phyloP scores from a whole-genome alignment of 2,797 vertebrate species.

The Halcyon badia region DNA sequence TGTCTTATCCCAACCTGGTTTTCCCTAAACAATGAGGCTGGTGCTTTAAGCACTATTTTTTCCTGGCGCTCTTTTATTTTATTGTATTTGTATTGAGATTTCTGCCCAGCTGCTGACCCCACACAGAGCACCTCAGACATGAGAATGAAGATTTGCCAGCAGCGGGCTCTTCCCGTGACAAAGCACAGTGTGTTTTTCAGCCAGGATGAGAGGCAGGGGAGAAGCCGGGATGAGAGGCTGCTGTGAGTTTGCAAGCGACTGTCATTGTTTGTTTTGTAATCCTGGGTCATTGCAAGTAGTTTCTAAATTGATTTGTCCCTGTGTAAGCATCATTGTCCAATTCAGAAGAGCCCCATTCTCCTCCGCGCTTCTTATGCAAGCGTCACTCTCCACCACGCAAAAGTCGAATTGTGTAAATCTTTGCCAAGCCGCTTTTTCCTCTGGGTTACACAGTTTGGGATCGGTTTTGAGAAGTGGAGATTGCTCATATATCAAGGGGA shows the following conservation, averaged over 20 bases:
- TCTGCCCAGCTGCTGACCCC: not conserved
- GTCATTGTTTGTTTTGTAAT: not conserved
- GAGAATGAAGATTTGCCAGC: not conserved
- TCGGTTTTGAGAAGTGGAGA: not conserved
- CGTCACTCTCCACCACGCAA: rapidly evolving
- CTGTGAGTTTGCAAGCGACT: not conserved
- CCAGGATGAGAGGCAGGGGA: not conserved
- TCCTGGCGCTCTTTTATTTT: not conserved
- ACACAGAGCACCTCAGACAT: not conserved
- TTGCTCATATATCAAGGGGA: not conserved
- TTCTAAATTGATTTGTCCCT: not conserved
- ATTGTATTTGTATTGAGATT: not conserved
- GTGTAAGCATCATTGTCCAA: not conserved
- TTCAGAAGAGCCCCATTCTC: not conserved
- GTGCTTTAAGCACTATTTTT: not conserved
- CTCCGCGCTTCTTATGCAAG: not conserved
- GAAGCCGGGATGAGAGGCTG: not conserved
- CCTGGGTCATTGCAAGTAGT: not conserved
- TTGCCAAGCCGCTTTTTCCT: not conserved
- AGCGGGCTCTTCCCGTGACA: not conserved
- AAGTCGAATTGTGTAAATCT: not conserved
- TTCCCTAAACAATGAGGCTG: not conserved
- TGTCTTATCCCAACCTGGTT: not conserved
- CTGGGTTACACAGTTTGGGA: not conserved
- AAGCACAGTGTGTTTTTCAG: not conserved